phyloP scores from a whole-genome alignment of 2,797 vertebrate species.

The Parauchenoglanis punctatus region DNA sequence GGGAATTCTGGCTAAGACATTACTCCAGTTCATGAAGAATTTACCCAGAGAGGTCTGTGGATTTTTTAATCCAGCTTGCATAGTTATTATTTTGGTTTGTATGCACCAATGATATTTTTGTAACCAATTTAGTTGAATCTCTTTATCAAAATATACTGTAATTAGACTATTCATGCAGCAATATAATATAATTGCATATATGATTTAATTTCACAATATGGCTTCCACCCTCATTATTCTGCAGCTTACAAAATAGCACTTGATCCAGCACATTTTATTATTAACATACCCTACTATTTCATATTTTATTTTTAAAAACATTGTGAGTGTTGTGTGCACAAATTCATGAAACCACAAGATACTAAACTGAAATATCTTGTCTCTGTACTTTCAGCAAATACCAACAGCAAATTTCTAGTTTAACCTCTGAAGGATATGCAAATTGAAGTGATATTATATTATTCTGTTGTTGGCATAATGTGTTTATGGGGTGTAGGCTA shows the following conservation, averaged over 20 bases:
- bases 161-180: not conserved
- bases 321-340: no score
- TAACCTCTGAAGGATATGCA: no score
- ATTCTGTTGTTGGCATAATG: no score
- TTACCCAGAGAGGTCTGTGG: not conserved
- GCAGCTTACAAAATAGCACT: no score
- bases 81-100: not conserved
- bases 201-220: not conserved
- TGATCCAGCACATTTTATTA: not conserved
- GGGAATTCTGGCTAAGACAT: not conserved
- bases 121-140: not conserved
- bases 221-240: no score
- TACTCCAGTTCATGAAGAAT: not conserved
- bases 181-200: not conserved
- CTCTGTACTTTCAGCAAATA: no score
- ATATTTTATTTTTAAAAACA: no score
- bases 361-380: no score
- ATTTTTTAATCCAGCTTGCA: not conserved
- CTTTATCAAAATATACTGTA: not conserved
- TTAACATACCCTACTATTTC: not conserved
- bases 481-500: no score
- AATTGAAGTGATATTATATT: no score
- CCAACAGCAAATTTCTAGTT: no score
- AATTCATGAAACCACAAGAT: no score
- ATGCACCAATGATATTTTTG: not conserved